Conservation (phyloP, 2,888 invertebrate genomes). For the Listrodromus nycthemerus region DNA sequence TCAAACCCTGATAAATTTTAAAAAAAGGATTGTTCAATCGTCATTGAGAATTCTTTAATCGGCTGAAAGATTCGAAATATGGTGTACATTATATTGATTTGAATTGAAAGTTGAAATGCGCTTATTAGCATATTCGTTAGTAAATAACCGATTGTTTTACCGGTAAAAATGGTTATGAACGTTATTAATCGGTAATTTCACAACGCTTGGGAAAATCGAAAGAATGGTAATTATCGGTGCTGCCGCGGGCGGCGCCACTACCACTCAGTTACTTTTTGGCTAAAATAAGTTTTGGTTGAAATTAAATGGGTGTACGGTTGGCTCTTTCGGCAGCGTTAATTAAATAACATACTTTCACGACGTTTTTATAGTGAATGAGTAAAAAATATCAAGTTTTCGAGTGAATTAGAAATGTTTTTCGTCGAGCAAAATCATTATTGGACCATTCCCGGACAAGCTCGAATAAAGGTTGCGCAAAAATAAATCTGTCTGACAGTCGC, state of each 20-base stretch:
- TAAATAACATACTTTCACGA: constrained; percentile 1
- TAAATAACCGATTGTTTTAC: no score
- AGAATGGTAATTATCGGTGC: neutral
- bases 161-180: no score
- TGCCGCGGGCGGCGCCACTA: neutral
- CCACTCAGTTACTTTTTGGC: no score
- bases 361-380: neutral
- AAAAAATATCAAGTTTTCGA: neutral
- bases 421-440: neutral
- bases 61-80: no score
- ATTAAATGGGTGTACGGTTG: neutral
- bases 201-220: neutral
- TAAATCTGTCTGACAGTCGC: neutral
- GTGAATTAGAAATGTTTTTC: neutral
- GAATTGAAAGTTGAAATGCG: no score
- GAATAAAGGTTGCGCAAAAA: neutral
- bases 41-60: no score
- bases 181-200: no score
- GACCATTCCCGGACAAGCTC: neutral
- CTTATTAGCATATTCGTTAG: no score
- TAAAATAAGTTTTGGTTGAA: neutral
- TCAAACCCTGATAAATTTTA: no score
- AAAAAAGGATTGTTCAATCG: no score
- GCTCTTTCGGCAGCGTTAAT: neutral
- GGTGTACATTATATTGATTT: no score